A percentile compares a stretch with the other conserved stretches of the same genome.
These are phyloP conservation scores for Pteromalus puparum DNA, from an alignment of 1,140 invertebrate genomes.

Conservation along the genomic window DNA sequence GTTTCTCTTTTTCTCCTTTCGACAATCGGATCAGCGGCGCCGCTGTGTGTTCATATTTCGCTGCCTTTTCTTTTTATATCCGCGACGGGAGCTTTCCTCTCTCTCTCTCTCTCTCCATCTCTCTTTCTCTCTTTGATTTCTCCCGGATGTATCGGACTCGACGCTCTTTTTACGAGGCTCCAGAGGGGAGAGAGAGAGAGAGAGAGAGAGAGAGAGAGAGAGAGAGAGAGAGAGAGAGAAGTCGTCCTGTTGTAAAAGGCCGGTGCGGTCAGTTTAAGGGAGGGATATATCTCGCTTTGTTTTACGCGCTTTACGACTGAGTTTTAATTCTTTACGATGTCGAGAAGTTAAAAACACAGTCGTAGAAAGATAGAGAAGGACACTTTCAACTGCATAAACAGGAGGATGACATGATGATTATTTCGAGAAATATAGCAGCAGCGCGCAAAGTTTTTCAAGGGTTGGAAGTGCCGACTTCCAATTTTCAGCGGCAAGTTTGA, in stretches of 20 bases:
- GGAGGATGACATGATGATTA: not conserved
- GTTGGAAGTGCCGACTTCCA: not conserved
- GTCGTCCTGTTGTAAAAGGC: slow-evolving; percentile 3
- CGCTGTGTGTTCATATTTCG: slow-evolving; percentile 15
- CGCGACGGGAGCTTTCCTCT: not conserved
- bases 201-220: too few relatives aligned
- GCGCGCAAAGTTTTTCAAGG: not conserved
- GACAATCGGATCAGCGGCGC: slow-evolving; percentile 2
- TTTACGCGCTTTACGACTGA: not conserved
- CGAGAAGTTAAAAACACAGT: too few relatives aligned
- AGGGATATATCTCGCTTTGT: not conserved
- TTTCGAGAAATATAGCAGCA: not conserved
- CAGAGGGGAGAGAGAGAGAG: not conserved
- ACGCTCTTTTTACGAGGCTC: slow-evolving; percentile 10
- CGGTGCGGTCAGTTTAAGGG: not conserved
- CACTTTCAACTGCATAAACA: not conserved
- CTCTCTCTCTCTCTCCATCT: not conserved
- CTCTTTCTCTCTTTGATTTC: slow-evolving; percentile 15
- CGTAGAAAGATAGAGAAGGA: too few relatives aligned
- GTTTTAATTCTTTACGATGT: too few relatives aligned
- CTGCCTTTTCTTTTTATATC: slow-evolving; percentile 5
- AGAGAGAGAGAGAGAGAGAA: slow-evolving; percentile 2
- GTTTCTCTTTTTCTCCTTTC: not conserved
- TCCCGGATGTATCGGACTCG: not conserved
- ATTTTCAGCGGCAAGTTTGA: not conserved